Base-by-base conservation (phyloP, 2,113 vertebrate genomes). In the Gymnobelideus leadbeateri region DNA sequence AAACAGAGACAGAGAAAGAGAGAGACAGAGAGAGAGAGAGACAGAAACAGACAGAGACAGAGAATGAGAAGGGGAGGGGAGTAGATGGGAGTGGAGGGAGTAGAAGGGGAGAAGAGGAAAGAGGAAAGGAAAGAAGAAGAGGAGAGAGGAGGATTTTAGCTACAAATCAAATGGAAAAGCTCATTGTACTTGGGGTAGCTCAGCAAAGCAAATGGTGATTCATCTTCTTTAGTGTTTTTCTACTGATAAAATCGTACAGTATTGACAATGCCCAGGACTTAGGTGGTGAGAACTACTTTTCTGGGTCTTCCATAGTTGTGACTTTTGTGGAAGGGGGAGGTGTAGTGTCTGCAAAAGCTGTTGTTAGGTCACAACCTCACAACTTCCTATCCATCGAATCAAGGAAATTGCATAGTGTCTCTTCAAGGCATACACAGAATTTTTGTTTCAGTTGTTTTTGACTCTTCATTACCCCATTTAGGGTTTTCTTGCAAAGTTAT, bases 341-440 rank as follows among this genome's bases (percentile, higher is more conserved):
- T 84, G 19, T 84, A 43, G 68, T 23, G 43, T 43, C 68, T 23
- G n/a, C 68, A 84, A 43, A 77, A 84, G n/a, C 3, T 84, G 14
- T 77, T 77, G n/a, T 77, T 77, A 21, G 68, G n/a, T 43, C 7
- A 43, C 19, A 84, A 21, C 68, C 43, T 43, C 7, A 2, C 5
- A 43, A 84, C 26, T 84, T 94, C 92, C 57, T 92, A 94, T 77
- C 19, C 19, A 8, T 21, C 94, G 91, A 91, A 11, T 2, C 8
- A 53, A 61, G 96, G 95, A 14, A 0, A 23, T 50, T 50, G 51
- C 89, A 51, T 95, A 89, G 94, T 51, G 96, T 91, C 91, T 94
- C 52, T 51, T 94, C 37, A 53, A 92, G 96, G 95, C 94, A 95
- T 97, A 97, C 94, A 98, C 95, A 97, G 97, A 91, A 95, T 21